Evolutionary conservation across 2,113 vertebrate species (phyloP), one percentile per base, ranked within the genome.

Genomic region (Calypte anna): DNA sequence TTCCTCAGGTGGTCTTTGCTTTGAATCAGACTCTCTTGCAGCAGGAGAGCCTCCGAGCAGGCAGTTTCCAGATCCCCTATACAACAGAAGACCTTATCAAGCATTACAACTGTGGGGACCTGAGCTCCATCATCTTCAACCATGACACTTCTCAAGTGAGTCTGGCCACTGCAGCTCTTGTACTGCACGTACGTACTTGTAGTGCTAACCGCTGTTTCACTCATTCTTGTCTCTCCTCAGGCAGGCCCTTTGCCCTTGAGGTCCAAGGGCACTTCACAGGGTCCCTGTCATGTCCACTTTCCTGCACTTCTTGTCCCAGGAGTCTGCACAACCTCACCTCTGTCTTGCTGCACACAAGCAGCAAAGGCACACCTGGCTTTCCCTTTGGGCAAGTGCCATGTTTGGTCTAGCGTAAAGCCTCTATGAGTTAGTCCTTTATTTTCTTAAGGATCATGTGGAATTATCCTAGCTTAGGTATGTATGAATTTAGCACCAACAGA

Each of bases 51-150:
- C 94, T 99, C 36, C 84, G 98, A 64, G 98, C 97, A 5, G 98
- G 98, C 77, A 98, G 97, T 90, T 96, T 98, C 21, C 98, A 98
- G 97, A 97, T 98, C 46, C 98, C 98, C 2, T 99, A 98, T 95
- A 98, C 97, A 22, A 99, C 97, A 2, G 98, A 99, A 91, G 98
- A 99, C 83, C 98, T 99, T 89, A 99, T 99, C 98, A 98, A 98
- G 86, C 98, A 98, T 97, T 98, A 98, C 97, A 99, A 98, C 98
- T 99, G 99, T 92, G 98, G 98, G 38, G 98, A 99, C 96, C 98
- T 99, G 79, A 98, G 98, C 97, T 98, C 98, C 72, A 98, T 99
- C 97, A 98, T 99, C 97, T 98, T 99, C 94, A 99, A 97, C 96
- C 97, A 98, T 23, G 98, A 99, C 95, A 98, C 98, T 68, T 98